phyloP scores from a whole-genome alignment of 2,888 invertebrate species.

The Ecliptopera silaceata region DNA sequence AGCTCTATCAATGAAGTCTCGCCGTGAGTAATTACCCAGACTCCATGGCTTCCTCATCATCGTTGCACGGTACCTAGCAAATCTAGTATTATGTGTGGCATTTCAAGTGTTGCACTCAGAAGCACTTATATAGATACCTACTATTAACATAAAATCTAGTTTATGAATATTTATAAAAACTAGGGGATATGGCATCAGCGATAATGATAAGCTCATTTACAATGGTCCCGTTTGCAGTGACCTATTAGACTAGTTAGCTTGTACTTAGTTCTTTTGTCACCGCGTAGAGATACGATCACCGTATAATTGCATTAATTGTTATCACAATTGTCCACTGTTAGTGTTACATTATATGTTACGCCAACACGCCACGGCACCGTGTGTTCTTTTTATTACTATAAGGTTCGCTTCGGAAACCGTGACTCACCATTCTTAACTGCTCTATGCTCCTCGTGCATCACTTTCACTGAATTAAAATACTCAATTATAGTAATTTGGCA shows the following conservation, averaged over 20 bases:
- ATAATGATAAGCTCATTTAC: conserved; percentile 5
- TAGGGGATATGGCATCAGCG: not conserved
- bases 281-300: conserved; percentile 13
- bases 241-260: conserved; percentile 12
- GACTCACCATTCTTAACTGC: conserved; percentile 26
- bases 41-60: not conserved
- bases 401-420: conserved; percentile 19
- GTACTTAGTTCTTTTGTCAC: conserved; percentile 12
- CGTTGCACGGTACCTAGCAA: no score
- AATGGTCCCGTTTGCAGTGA: conserved; percentile 7
- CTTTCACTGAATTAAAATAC: conserved; percentile 37
- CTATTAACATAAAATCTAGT: no score
- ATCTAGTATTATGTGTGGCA: no score
- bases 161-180: no score
- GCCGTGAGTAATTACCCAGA: conserved; percentile 60
- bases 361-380: not conserved
- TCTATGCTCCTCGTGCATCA: conserved; percentile 32
- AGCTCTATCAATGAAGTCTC: conserved; percentile 72
- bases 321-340: conserved; percentile 15
- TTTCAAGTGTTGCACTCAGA: no score
- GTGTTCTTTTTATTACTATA: conserved; percentile 19
- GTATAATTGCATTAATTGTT: conserved; percentile 22
- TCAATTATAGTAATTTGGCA: conserved; percentile 35
- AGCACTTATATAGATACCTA: no score
- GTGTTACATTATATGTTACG: not conserved